Conservation (phyloP, 2,888 invertebrate species). For the Sepioteuthis lessoniana region DNA sequence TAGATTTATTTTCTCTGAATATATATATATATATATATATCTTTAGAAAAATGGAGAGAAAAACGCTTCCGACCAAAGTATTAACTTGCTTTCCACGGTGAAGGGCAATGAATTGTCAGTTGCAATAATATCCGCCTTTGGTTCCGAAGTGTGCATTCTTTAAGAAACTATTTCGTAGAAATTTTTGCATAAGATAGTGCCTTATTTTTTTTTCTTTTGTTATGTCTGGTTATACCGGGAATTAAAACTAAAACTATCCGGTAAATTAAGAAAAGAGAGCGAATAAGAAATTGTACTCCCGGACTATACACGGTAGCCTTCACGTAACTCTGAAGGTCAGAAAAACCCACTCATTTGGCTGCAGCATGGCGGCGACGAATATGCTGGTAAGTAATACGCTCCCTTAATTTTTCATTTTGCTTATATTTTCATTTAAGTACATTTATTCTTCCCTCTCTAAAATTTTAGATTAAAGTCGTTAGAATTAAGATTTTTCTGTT, state of each 20-base stretch:
- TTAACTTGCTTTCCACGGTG: too few species aligned
- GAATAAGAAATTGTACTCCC: not conserved
- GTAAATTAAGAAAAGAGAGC: not conserved
- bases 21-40: too few species aligned
- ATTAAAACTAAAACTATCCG: not conserved
- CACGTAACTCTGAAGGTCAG: not conserved
- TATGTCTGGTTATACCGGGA: not conserved
- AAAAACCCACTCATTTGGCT: not conserved
- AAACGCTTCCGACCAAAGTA: too few species aligned
- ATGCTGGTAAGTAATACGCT: not conserved
- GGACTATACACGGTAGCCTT: not conserved
- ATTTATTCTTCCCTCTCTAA: not conserved
- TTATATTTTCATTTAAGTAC: not conserved
- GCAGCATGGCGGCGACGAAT: slow-evolving; percentile 21
- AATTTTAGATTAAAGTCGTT: not conserved
- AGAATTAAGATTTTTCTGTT: not conserved
- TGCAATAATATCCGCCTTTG: too few species aligned
- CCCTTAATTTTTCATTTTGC: not conserved
- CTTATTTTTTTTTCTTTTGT: not conserved
- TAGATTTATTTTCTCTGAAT: too few species aligned
- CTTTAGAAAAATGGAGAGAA: too few species aligned
- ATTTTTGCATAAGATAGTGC: not conserved
- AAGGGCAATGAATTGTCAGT: too few species aligned
- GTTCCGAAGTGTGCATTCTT: too few species aligned
- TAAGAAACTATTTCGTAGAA: not conserved